phyloP scores from a whole-genome alignment of 2,888 invertebrate species.

The Eupithecia subfuscata region DNA sequence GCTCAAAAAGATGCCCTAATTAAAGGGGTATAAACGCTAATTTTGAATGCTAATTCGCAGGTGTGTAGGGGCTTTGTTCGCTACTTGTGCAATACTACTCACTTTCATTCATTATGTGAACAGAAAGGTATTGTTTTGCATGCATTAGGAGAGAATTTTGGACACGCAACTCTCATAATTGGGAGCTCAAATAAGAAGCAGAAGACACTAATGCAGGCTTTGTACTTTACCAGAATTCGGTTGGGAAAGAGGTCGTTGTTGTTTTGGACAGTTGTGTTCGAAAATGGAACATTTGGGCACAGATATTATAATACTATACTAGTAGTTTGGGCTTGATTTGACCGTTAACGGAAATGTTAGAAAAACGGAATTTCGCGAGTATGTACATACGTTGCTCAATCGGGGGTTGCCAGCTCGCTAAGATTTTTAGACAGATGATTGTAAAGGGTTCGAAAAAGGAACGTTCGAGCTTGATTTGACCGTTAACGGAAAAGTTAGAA shows the following conservation, averaged over 20 bases:
- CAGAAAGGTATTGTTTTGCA: constrained; percentile 49
- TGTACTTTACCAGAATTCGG: constrained; percentile 24
- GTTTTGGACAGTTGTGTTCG: not conserved
- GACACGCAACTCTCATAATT: constrained; percentile 43
- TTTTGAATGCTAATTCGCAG: constrained; percentile 70
- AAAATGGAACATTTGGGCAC: not conserved
- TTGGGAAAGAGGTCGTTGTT: constrained; percentile 9
- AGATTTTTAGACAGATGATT: not conserved
- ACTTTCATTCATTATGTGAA: constrained; percentile 51
- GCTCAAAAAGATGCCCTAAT: constrained; percentile 58
- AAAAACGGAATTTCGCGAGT: not conserved
- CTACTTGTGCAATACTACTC: constrained; percentile 55
- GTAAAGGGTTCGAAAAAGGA: too few relatives aligned
- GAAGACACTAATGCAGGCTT: constrained; percentile 26
- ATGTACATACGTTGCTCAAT: too few relatives aligned
- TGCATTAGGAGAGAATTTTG: constrained; percentile 46
- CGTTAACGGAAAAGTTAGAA: not conserved
- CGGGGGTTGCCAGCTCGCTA: not conserved
- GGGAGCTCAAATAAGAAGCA: constrained; percentile 35
- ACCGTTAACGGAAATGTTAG: not conserved
- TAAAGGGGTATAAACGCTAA: constrained; percentile 56
- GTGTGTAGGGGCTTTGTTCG: constrained; percentile 50
- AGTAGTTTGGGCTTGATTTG: too few relatives aligned
- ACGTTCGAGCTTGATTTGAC: too few relatives aligned
- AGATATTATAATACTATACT: too few relatives aligned